Evolutionary conservation across 2,888 invertebrate species (phyloP), one percentile per base, ranked within the genome.

Genomic region (Hololepta plana): DNA sequence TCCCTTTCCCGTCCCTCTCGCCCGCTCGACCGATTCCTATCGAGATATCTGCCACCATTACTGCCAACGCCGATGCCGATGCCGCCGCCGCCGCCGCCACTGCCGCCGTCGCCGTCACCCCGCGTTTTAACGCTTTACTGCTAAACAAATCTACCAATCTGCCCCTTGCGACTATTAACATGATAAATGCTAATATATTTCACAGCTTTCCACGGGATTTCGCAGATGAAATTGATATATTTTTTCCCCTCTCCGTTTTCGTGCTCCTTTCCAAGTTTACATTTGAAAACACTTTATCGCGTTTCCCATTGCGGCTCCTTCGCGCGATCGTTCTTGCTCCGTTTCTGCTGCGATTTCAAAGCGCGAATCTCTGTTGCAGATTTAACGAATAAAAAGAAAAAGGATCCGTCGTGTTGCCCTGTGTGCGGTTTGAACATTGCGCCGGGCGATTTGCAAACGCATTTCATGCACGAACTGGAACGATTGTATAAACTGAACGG

Each of bases 391-490:
- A 49, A 52, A 37, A 55, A 54, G 37, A 54, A 53, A 32, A 36
- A 51, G 15, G 54, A 55, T 28, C 50, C 53, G 24, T 55, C 55
- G 15, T 49, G 54, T 35, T 76, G 76, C 50, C 75, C 76, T 8
- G 65, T 75, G 23, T 76, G 76, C 45, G 73, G 75, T 4, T 53
- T 73, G 25, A 67, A 72, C 22, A 56, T 76, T 32, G 59, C 70
- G 16, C 52, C 65, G 3, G 69, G 70, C 23, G 75, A 76, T 45
- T 56, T 73, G 42, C 72, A 73, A 44, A 51, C 66, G 14, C 76
- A 76, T 53, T 67, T 73, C 41, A 58, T 67, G 38, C 64, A 70
- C 42, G 76, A 76, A 51, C 52, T 76, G 38, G 74, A 75, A 43
- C 62, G 72, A 35, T 55, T 76, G 26, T 67, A 65, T 44, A 68